Evolutionary conservation across 2,797 vertebrate species (phyloP), one percentile per base, ranked within the genome.

Genomic region (Poecile montanus): DNA sequence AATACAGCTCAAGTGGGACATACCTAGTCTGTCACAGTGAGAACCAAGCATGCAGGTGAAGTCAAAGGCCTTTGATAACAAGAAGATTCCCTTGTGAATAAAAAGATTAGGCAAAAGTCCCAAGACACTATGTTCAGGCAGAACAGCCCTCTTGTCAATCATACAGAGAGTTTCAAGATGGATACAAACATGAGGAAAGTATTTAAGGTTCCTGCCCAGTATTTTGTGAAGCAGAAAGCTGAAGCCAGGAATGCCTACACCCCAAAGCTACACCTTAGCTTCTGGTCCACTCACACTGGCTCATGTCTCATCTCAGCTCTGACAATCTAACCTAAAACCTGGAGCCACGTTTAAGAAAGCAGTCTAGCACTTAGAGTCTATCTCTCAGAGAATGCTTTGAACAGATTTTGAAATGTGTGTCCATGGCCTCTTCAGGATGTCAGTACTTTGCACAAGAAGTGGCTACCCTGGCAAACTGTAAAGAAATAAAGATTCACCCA

Each of bases 331-430:
- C 36, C 20, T n/a, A 85, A 90, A 85, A 73, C 15, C 44, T 62
- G n/a, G 40, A 89, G 29, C 16, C 63, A 36, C 2, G 1, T 38
- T 20, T 23, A 32, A 44, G 32, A 77, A 71, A 66, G 50, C 0
- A 0, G 34, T 26, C 68, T n/a, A 78, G 32, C 32, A 68, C n/a
- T 65, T 26, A 11, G 13, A 42, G n/a, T 13, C 26, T 32, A 0
- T 16, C 51, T 72, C 53, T 57, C 30, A 68, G 25, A 36, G 10
- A 61, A 77, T 10, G 4, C n/a, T 21, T 72, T 57, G 36, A 85
- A 75, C 30, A 58, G 29, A 68, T 68, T 88, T 44, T 44, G 20
- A 74, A 60, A 30, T 1, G 5, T 10, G 34, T 65, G 47, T 14
- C 61, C 2, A 0, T 6, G 26, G 84, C 21, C 13, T 47, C 40